Conservation (phyloP, 2,797 vertebrate species). For the Bucorvus abyssinicus region DNA sequence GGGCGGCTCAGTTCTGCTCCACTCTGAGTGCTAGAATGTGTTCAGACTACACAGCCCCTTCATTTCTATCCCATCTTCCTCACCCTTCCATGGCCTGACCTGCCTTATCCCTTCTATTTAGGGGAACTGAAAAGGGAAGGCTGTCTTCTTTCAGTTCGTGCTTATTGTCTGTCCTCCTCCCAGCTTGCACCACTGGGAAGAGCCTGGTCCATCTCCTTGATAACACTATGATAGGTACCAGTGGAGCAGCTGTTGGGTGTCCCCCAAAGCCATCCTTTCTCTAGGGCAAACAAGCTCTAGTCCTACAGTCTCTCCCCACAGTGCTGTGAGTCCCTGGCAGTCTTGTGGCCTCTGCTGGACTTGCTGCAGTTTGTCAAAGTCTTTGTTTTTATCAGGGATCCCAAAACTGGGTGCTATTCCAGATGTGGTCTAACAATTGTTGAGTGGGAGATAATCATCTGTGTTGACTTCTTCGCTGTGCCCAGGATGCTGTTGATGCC, state of each 20-base stretch:
- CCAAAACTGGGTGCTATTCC: background rate
- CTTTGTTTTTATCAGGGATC: background rate
- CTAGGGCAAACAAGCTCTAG: background rate
- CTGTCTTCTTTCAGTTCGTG: background rate
- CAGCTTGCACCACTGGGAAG: too few relatives aligned
- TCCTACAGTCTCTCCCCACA: fast-evolving
- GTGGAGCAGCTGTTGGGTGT: background rate
- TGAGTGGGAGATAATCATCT: background rate
- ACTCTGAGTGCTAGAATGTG: background rate
- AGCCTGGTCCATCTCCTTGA: background rate
- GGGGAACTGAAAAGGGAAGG: background rate
- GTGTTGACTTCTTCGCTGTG: background rate
- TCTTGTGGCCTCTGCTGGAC: fast-evolving
- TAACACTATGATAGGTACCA: fast-evolving
- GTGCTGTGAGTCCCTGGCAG: background rate
- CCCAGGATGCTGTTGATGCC: background rate
- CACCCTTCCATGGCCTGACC: background rate
- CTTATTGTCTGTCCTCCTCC: background rate
- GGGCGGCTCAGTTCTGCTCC: background rate
- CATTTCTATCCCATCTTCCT: background rate
- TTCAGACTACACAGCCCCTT: background rate
- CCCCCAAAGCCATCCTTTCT: background rate
- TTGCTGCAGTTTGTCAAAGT: background rate
- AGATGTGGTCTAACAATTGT: too few relatives aligned
- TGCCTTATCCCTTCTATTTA: background rate